phyloP scores from a whole-genome alignment of 2,797 vertebrate species.

The Petrocephalus schoutedeni region DNA sequence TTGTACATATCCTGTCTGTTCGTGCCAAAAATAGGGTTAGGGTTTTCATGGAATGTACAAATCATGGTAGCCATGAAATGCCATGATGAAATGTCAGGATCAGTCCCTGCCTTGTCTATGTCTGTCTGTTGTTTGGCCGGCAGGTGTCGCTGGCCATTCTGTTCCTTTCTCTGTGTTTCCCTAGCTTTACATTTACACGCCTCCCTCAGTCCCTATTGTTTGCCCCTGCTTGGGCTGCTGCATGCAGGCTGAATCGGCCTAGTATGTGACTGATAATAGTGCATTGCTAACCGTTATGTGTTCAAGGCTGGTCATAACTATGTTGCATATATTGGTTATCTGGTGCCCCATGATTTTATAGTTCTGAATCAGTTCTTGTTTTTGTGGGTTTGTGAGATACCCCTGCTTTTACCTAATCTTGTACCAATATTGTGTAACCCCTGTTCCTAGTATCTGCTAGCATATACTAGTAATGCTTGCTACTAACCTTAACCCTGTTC shows the following conservation, averaged over 20 bases:
- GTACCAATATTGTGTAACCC: not conserved
- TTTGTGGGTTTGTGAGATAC: not conserved
- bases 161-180: not conserved
- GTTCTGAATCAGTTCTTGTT: not conserved
- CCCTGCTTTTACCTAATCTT: not conserved
- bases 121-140: not conserved
- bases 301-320: not conserved
- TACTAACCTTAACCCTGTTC: not conserved
- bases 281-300: not conserved
- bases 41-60: not conserved
- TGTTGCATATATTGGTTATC: not conserved
- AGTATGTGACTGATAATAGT: not conserved
- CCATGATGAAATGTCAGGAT: not conserved
- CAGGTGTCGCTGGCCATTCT: not conserved
- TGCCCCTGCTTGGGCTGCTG: not conserved
- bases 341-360: not conserved
- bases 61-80: not conserved
- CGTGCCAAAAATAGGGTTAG: not conserved
- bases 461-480: not conserved
- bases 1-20: not conserved
- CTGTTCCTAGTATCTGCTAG: not conserved
- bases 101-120: not conserved
- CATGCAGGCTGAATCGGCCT: not conserved
- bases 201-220: not conserved
- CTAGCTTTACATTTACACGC: not conserved